A percentile compares a stretch with the other conserved stretches of the same genome.
Evolutionary conservation across 2,797 vertebrate species (phyloP).

Genomic region (Labeo calbasu): DNA sequence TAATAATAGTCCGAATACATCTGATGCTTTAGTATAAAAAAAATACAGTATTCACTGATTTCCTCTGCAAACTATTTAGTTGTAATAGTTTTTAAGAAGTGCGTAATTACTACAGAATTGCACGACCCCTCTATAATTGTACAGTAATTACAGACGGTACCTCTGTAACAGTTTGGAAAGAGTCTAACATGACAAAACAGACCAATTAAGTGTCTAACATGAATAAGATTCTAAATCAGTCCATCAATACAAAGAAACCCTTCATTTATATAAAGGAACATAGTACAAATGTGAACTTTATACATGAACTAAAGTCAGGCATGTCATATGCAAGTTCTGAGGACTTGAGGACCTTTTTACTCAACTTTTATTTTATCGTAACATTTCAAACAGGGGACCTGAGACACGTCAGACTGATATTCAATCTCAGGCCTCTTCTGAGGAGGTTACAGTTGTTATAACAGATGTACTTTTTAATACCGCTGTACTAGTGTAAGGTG

Average conservation of each 20-base stretch:
- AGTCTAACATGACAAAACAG: constrained; percentile 2
- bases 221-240: constrained; percentile 1
- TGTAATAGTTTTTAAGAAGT: constrained; percentile 13
- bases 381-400: neutral
- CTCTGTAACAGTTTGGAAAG: constrained; percentile 7
- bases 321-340: neutral
- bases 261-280: neutral
- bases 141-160: constrained; percentile 23
- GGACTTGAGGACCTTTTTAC: neutral
- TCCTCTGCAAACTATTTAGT: neutral
- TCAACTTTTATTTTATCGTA: neutral
- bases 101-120: constrained; percentile 17
- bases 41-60: neutral
- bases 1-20: constrained; percentile 9
- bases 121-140: constrained; percentile 1
- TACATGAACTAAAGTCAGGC: neutral
- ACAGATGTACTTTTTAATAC: neutral
- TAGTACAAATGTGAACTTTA: constrained; percentile 2
- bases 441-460: neutral
- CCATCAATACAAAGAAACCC: neutral
- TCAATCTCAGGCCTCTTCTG: neutral
- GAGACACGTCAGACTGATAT: neutral
- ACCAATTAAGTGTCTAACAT: neutral
- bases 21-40: neutral
- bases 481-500: neutral